Base-by-base conservation (phyloP, 2,113 vertebrate species). In the Scomber scombrus region DNA sequence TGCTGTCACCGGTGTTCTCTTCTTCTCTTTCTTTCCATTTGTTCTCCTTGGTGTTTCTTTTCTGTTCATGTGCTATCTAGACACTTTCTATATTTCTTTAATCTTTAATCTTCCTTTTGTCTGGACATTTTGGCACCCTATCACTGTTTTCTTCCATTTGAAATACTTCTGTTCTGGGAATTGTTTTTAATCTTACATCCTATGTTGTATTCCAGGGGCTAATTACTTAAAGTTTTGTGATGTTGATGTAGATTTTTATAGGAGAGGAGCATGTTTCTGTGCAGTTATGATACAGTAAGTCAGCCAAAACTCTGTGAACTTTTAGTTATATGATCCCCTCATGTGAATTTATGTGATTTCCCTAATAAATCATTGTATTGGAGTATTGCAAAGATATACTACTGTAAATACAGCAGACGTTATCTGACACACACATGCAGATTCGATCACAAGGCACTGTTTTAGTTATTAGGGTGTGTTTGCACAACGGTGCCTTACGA, bases 11-110 rank as follows among this genome's bases (percentile, higher is more conserved):
- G 11, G 4, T 77, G 60, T 77, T 86, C 75, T 74, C 55, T 64
- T 80, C 45, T 34, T 15, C 40, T 61, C 15, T 65, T 49, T 75
- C 52, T 71, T 85, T 87, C 73, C 81, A 71, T 79, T 69, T 61
- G 45, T 51, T 65, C 51, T 71, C 63, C 46, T 69, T 16, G 21
- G 31, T 73, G 57, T 75, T 78, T 81, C 57, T 55, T 75, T 40
- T 77, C 50, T 63, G 43, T 47, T 64, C 15, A 31, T 47, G 19
- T 9, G 51, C 49, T 7, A 31, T 61, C 50, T 12, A 43, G 45
- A 66, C 46, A 50, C 11, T 21, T 18, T 60, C 29, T 29, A 6
- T 23, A 10, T 54, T 43, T 19, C 3, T 61, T 18, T 21, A 40
- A 43, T 40, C 10, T 31, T 70, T 75, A 31, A 4, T 10, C 29